Conservation (phyloP, 1,140 invertebrate species). For the Laupala kohalensis region DNA sequence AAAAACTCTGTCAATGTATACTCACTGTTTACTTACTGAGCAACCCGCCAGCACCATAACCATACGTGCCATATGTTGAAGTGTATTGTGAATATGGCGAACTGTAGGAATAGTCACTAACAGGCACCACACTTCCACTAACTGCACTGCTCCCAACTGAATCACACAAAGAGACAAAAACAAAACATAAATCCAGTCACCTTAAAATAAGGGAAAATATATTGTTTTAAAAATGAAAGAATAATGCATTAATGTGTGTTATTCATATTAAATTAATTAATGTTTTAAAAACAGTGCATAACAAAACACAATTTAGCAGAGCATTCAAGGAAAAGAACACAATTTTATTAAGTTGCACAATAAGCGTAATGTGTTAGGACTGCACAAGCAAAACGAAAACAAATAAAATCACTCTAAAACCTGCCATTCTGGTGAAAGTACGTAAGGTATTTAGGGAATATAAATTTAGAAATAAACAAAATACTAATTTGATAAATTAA, state of each 20-base stretch:
- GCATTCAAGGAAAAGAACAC: too few species aligned
- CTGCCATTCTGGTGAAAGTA: too few species aligned
- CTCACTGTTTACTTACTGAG: conserved; percentile 71
- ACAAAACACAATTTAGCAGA: too few species aligned
- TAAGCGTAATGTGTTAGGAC: too few species aligned
- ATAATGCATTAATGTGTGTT: neutral
- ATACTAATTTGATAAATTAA: too few species aligned
- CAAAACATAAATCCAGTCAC: neutral
- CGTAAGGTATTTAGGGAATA: too few species aligned
- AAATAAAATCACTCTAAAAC: too few species aligned
- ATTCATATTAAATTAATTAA: too few species aligned
- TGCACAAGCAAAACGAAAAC: too few species aligned
- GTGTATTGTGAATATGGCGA: conserved; percentile 62
- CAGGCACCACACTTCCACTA: conserved; percentile 34
- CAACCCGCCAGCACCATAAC: conserved; percentile 58
- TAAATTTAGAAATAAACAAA: too few species aligned
- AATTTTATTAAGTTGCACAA: too few species aligned
- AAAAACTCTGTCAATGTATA: conserved; percentile 28
- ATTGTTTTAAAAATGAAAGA: neutral
- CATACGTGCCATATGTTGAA: conserved; percentile 54
- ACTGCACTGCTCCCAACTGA: conserved; percentile 38
- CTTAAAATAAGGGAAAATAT: neutral
- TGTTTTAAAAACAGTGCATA: too few species aligned
- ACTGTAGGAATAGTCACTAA: conserved; percentile 53
- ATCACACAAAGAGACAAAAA: conserved; percentile 14